phyloP scores from a whole-genome alignment of 2,113 vertebrate genomes.

The Bufo gargarizans region DNA sequence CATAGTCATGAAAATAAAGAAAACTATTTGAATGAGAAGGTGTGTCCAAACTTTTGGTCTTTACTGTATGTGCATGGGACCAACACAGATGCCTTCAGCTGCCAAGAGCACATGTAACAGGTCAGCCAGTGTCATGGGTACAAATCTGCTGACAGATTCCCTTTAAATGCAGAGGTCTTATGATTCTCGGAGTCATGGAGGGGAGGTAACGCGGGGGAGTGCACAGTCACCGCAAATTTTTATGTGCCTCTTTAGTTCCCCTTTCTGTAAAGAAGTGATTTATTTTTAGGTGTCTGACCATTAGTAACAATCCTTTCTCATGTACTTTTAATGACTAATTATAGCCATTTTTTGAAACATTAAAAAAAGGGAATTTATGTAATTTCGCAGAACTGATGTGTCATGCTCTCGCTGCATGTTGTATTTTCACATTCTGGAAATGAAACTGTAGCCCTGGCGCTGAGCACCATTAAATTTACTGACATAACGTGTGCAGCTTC shows the following conservation, averaged over 20 bases:
- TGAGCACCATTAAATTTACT: neutral
- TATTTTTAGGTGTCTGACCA: conserved; percentile 8
- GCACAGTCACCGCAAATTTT: conserved; percentile 31
- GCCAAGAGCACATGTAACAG: too few relatives aligned
- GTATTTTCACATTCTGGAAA: neutral
- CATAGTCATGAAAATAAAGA: too few relatives aligned
- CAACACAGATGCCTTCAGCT: too few relatives aligned
- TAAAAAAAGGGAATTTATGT: neutral
- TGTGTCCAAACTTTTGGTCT: too few relatives aligned
- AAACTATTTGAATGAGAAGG: too few relatives aligned
- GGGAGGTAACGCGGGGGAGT: neutral
- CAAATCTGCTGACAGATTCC: too few relatives aligned
- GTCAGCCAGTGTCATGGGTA: too few relatives aligned
- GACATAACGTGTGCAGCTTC: neutral
- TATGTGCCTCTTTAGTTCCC: neutral
- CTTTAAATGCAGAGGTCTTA: neutral
- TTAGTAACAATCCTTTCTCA: neutral
- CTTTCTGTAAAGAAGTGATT: neutral
- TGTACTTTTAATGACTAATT: neutral
- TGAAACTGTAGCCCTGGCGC: neutral
- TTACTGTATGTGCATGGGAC: too few relatives aligned
- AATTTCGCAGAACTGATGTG: neutral
- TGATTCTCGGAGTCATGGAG: neutral
- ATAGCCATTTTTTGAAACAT: conserved; percentile 5
- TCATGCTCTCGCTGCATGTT: neutral